Base-by-base conservation (phyloP, 2,888 invertebrate species). In the Ectemnius cavifrons region DNA sequence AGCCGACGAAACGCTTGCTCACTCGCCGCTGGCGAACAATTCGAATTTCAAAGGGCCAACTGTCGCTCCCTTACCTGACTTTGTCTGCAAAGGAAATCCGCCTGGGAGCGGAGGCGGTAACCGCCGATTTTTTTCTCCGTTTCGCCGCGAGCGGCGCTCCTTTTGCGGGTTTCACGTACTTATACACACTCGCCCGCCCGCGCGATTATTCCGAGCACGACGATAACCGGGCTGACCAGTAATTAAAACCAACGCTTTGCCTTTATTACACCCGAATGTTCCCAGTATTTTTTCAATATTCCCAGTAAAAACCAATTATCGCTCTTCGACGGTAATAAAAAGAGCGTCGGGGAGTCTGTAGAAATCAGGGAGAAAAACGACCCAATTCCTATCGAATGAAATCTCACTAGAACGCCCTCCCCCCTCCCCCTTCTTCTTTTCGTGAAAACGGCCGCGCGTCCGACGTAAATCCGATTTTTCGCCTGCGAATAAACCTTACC, bases 1-100 rank as follows among this genome's bases (percentile, higher is more conserved):
- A 88, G 89, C 88, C 87, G 88, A 86, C 86, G 84, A 86, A 84
- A 84, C 88, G 88, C 86, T 89, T 88, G 89, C 87, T 85, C 87
- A 86, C 86, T 88, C 85, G 85, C 86, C 85, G 85, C 83, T 85
- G 80, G 75, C 82, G 84, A 85, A 86, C 86, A 87, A 89, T 88
- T 84, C 85, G 80, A 80, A 84, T 86, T 87, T 86, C 83, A 87
- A 88, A 88, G 87, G 87, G 81, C 83, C 83, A 85, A 86, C 85
- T 81, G 85, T 78, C 83, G 71, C 72, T 72, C 68, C 69, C 81
- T 83, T 72, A 70, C 69, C 81, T 83, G 82, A 82, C 82, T 83
- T 83, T 71, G 75, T 77, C 66, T 76, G 75, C 73, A 73, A 78
- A 79, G 79, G 77, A 80, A 77, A 81, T 80, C 78, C 83, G 81